These are phyloP conservation scores for Blennius ocellaris DNA, from an alignment of 2,113 vertebrate genomes.

Conservation along the genomic window DNA sequence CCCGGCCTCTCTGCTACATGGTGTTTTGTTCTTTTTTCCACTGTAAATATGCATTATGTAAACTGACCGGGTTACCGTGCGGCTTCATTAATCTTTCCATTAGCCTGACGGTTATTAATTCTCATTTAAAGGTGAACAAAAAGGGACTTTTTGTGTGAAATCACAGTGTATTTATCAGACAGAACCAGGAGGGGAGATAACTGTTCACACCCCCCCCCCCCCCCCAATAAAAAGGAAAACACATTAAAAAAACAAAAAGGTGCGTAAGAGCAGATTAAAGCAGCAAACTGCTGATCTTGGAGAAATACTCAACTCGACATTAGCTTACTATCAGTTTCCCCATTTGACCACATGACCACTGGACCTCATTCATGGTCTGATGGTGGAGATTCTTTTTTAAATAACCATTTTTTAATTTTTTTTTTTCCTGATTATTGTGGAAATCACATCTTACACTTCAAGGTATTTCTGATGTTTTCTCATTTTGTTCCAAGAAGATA, in stretches of 20 bases:
- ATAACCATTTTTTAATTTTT: too few relatives aligned
- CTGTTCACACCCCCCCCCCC: neutral
- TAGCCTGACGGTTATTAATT: conserved; percentile 64
- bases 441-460: too few relatives aligned
- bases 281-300: neutral
- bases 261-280: conserved; percentile 31
- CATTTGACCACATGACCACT: too few relatives aligned
- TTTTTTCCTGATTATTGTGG: too few relatives aligned
- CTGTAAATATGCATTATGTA: conserved; percentile 69
- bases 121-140: conserved; percentile 64
- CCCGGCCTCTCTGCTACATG: neutral
- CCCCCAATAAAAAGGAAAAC: neutral
- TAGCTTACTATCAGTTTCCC: too few relatives aligned
- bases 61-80: conserved; percentile 21
- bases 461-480: too few relatives aligned
- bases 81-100: conserved; percentile 71
- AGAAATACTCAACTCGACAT: too few relatives aligned
- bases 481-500: too few relatives aligned
- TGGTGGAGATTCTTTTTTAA: too few relatives aligned
- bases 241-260: neutral
- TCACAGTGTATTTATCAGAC: conserved; percentile 59
- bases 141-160: conserved; percentile 32
- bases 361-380: too few relatives aligned
- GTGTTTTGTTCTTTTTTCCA: conserved; percentile 38
- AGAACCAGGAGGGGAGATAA: conserved; percentile 32